Conservation (phyloP, 2,888 invertebrate genomes). For the Anarsia innoxiella region DNA sequence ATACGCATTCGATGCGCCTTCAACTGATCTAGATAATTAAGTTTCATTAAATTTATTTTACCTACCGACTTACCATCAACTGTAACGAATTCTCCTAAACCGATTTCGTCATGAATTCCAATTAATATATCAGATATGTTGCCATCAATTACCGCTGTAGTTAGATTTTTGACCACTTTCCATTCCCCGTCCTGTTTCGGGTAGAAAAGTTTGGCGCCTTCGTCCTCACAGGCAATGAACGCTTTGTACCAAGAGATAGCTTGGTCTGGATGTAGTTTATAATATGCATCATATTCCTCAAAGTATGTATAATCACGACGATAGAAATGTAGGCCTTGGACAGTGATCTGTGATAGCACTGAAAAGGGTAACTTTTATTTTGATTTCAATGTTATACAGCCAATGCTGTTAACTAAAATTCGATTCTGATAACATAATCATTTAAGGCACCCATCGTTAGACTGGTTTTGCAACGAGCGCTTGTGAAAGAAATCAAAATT, state of each 20-base stretch:
- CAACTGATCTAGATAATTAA: no score
- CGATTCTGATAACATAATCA: no score
- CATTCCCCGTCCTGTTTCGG: conserved; percentile 31
- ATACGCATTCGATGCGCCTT: no score
- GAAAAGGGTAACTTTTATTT: no score
- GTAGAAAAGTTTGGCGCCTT: conserved; percentile 37
- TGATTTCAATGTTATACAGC: no score
- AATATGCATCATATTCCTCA: conserved; percentile 33
- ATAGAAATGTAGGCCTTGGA: no score
- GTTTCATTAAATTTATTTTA: no score
- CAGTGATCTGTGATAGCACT: no score
- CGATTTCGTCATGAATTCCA: conserved; percentile 33
- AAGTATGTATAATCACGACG: conserved; percentile 37
- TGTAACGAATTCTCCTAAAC: conserved; percentile 34
- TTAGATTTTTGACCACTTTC: conserved; percentile 28
- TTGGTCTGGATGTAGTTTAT: conserved; percentile 34
- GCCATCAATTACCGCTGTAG: conserved; percentile 15
- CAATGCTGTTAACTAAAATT: no score
- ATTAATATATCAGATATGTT: conserved; percentile 32
- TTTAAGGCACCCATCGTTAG: no score
- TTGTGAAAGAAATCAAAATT: no score
- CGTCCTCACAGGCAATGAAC: conserved; percentile 33
- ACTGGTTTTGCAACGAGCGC: no score
- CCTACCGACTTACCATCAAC: conserved; percentile 38
- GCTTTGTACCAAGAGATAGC: conserved; percentile 27